Evolutionary conservation across 2,888 invertebrate species (phyloP), one percentile per base, ranked within the genome.

Genomic region (Acronicta aceris): DNA sequence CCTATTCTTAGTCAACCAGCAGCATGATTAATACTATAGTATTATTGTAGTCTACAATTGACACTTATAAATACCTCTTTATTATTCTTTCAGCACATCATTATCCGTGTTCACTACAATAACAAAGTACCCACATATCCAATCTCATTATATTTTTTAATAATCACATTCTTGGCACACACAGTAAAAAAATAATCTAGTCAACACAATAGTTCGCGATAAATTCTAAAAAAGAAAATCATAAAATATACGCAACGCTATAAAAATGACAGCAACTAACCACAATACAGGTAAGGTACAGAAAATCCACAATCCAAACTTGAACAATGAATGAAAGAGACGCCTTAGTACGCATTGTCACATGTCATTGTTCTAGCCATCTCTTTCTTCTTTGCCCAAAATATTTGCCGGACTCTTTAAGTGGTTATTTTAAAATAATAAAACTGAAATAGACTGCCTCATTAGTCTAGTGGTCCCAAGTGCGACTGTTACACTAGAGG

Each of bases 91-190:
- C 61, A 51, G 7, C 71, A 71, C 57, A 43, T 65, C 65, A 76
- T 76, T 61, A 73, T 52, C 49, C 38, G 13, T 48, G 30, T 30
- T 55, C 54, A 62, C 59, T 53, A 42, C 17, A 64, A 47, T 59
- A 65, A 73, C 71, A 71, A 63, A 77, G 57, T 60, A 53, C 36
- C 52, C n/a, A 51, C 51, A 55, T 55, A 16, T 65, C 49, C 53
- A 60, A 77, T 71, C 68, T 74, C 71, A 76, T 71, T 71, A 74
- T 74, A 71, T 71, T 72, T n/a, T 70, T 71, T 76, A 77, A 76
- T 77, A 76, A 77, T 77, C 74, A 62, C 65, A 71, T 77, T 76
- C 76, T 76, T 76, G 77, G 74, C 76, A 77, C 62, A 55, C 30
- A 61, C 57, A 47, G 41, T 55, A 71, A 56, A 49, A 50, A 36